Evolutionary conservation across 1,140 invertebrate genomes (phyloP), one percentile per base, ranked within the genome.

Genomic region (Phortica variegata): DNA sequence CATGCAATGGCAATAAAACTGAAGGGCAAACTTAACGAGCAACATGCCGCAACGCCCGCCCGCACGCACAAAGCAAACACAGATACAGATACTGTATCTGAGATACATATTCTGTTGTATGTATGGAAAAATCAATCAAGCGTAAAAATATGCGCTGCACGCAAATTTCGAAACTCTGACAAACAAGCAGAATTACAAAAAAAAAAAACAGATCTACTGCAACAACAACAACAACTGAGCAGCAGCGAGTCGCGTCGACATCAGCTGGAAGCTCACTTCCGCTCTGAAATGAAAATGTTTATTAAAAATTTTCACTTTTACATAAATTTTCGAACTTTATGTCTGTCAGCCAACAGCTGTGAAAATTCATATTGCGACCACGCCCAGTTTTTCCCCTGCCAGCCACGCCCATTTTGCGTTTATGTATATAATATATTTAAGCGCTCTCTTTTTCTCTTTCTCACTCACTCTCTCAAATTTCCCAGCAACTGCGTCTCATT

Each of bases 291-390:
- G 57, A 58, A 60, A 68, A 68, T 63, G 60, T 68, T 68, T 68
- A 68, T 68, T 68, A 58, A 68, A 68, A 68, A 56, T 68, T 58
- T 68, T 60, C 60, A 68, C 63, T 68, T 68, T 68, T 63, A 60
- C 65, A 68, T 68, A 68, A 48, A 68, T 60, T 60, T 44, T n/a
- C 15, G 10, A 12, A 39, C 43, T 34, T 39, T 39, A 50, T 31
- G 34, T 21, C 44, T 23, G 19, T 33, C 26, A 42, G 36, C 32
- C 36, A 46, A 40, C 51, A 54, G 49, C 54, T 43, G 52, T 26
- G 23, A 5, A 5, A n/a, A n/a, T n/a, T n/a, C n/a, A 48, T 57
- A 42, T 26, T 61, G 23, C 43, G 32, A 51, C 63, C 63, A 66
- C 63, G 55, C 63, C 63, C 63, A 58, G 38, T 20, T 26, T 6